Percentiles rank a stretch among this genome's conserved stretches.
phyloP scores from a whole-genome alignment of 2,113 vertebrate genomes.

The Tragelaphus imberbis region DNA sequence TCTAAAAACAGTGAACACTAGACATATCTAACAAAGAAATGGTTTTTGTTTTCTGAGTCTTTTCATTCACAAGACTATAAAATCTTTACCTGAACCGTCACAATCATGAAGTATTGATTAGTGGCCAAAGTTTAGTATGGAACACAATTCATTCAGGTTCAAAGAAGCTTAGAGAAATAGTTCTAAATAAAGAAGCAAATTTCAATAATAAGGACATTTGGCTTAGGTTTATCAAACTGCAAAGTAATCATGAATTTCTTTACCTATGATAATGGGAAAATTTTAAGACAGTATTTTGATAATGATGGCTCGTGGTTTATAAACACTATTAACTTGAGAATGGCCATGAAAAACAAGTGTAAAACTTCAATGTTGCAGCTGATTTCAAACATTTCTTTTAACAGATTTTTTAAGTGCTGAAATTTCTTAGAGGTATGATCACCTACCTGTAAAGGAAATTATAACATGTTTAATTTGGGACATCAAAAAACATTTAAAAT shows the following conservation, averaged over 20 bases:
- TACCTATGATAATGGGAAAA: not conserved
- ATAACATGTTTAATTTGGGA: conserved; percentile 77
- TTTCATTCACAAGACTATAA: conserved; percentile 33
- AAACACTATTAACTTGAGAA: conserved; percentile 60
- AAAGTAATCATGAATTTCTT: not conserved
- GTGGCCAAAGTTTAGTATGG: conserved; percentile 13
- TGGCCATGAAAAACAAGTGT: conserved; percentile 67
- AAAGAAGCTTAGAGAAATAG: conserved; percentile 21
- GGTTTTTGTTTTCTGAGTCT: not conserved
- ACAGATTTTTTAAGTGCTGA: conserved; percentile 62
- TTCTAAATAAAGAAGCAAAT: conserved; percentile 1
- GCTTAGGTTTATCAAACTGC: not conserved
- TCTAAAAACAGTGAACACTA: not conserved
- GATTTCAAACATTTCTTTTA: conserved; percentile 74
- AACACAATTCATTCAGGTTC: not conserved
- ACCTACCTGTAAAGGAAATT: conserved; percentile 76
- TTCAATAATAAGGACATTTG: conserved; percentile 14
- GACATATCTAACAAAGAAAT: not conserved
- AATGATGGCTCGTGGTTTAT: conserved; percentile 13
- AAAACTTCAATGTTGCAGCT: conserved; percentile 69
- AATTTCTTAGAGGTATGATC: conserved; percentile 77
- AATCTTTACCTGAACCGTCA: not conserved
- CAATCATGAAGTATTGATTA: not conserved
- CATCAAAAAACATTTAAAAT: conserved; percentile 83
- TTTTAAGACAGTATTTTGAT: conserved; percentile 37